Evolutionary conservation across 2,888 invertebrate genomes (phyloP).

Genomic region (Colostygia pectinataria): DNA sequence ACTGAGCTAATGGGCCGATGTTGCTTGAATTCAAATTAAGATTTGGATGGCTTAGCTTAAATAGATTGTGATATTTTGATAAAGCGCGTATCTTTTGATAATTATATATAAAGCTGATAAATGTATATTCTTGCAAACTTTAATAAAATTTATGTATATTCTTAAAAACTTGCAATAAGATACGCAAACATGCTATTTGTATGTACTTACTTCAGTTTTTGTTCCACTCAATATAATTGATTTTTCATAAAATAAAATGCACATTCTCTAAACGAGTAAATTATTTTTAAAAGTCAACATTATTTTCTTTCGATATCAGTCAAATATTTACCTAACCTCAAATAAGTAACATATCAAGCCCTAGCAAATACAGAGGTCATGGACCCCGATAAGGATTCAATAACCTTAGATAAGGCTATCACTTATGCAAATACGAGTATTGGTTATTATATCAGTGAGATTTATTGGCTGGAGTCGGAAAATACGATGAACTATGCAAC

Average conservation of each 20-base stretch:
- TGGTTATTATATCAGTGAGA: conserved; percentile 24
- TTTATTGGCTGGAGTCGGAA: conserved; percentile 21
- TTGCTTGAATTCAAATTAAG: background rate
- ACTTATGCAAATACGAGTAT: conserved; percentile 50
- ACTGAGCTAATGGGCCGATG: conserved; percentile 28
- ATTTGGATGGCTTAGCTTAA: background rate
- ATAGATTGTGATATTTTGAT: background rate
- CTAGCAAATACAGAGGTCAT: conserved; percentile 52
- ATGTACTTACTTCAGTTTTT: too few species aligned
- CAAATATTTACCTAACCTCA: conserved; percentile 32
- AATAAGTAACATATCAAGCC: conserved; percentile 39
- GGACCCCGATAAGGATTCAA: conserved; percentile 73
- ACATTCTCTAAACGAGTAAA: background rate
- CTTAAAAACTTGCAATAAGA: too few species aligned
- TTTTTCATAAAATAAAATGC: too few species aligned
- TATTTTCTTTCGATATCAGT: conserved; percentile 11
- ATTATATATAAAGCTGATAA: too few species aligned
- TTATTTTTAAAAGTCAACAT: background rate
- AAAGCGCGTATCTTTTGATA: too few species aligned
- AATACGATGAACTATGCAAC: background rate
- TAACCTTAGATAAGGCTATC: conserved; percentile 56
- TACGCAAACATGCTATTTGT: too few species aligned
- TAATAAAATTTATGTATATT: too few species aligned
- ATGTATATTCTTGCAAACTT: too few species aligned
- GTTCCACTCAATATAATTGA: too few species aligned